Evolutionary conservation across 2,797 vertebrate species (phyloP).

Genomic region (Pachyuromys duprasi): DNA sequence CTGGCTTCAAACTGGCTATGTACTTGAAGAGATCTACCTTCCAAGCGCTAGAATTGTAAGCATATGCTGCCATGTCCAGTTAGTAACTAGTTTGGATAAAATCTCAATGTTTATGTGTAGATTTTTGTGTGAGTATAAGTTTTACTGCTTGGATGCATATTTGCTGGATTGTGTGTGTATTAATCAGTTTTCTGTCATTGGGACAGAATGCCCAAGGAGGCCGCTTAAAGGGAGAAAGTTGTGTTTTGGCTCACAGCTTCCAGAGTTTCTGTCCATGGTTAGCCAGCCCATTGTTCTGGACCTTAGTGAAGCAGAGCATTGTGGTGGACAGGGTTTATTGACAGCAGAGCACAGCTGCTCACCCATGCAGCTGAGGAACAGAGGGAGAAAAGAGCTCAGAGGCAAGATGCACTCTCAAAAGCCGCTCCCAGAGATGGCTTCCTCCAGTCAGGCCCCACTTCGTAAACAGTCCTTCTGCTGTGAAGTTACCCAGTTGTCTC

Average conservation of each 20-base stretch:
- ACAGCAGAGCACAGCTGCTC: not conserved
- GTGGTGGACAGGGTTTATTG: not conserved
- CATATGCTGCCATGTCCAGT: not conserved
- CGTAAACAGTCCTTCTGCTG: not conserved
- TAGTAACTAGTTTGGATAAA: not conserved
- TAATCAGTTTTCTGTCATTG: not conserved
- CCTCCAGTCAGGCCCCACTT: too few species aligned
- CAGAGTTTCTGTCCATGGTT: not conserved
- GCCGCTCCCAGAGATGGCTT: not conserved
- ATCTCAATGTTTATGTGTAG: not conserved
- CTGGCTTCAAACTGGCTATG: not conserved
- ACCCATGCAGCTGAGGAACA: not conserved
- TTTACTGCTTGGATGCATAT: accelerated
- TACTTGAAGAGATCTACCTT: not conserved
- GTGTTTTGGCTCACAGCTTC: not conserved
- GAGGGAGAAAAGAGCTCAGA: too few species aligned
- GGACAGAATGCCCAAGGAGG: not conserved
- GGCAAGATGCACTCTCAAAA: not conserved
- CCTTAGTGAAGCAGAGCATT: too few species aligned
- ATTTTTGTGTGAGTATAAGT: not conserved
- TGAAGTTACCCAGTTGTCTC: not conserved
- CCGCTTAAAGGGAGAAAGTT: not conserved
- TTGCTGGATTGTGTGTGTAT: not conserved
- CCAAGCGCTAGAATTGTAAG: not conserved
- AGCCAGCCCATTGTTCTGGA: not conserved